Evolutionary conservation across 2,888 invertebrate genomes (phyloP), one percentile per base, ranked within the genome.

Genomic region (Sarcophaga variegata): DNA sequence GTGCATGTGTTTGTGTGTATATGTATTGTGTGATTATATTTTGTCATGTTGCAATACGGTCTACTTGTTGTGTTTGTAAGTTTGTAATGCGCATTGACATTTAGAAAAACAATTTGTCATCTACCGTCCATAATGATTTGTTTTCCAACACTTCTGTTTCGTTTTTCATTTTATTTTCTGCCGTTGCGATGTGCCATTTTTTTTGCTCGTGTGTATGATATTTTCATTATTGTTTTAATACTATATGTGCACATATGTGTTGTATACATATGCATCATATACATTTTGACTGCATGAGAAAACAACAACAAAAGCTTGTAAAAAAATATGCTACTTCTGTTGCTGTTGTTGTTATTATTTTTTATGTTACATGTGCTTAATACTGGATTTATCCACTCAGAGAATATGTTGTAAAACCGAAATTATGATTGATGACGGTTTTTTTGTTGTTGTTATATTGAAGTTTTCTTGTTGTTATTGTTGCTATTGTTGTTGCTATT

Each of bases 101-200:
- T 81, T 85, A 59, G 71, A 85, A 85, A 66, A 85, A 85, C 76
- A 81, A 85, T 81, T 85, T 81, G 80, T 85, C 84, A 76, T 71
- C 70, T 22, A 66, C 45, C 80, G 83, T 84, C 83, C 54, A 79
- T 75, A 78, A 75, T 84, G 83, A 80, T 75, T 84, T 80, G 80
- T 84, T 84, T 37, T 8, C 37, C 37, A 37, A 37, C 37, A 37
- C 2, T 37, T 37, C 37, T 37, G 37, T 37, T 37, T 37, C 37
- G 6, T 37, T 37, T 69, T 70, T 75, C 70, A 75, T 47, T 37
- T 60, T 64, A 64, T 71, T 82, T 45, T 64, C 71, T 22, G 71
- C 27, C 64, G 71, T 20, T 60, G 74, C 20, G 20, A 20, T 72
- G 63, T 27, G 49, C 37, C 8, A 37, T 37, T 37, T 37, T 37